phyloP scores from a whole-genome alignment of 2,888 invertebrate species.

The Caenorhabditis angaria region DNA sequence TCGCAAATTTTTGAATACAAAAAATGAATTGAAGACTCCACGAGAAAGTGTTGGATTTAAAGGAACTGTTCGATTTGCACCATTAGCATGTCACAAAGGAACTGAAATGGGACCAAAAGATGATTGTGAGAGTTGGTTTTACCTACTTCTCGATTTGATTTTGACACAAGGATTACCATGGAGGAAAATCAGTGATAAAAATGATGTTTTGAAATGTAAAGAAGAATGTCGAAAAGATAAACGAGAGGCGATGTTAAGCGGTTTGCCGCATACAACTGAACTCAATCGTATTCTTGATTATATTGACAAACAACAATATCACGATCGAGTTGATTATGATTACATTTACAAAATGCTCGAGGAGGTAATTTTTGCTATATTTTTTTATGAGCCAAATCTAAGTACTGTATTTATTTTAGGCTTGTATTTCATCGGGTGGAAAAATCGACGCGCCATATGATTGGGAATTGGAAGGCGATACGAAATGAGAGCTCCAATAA shows the following conservation, averaged over 20 bases:
- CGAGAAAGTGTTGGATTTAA: slow-evolving; percentile 53
- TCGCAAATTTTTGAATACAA: slow-evolving; percentile 55
- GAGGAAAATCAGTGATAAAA: slow-evolving; percentile 48
- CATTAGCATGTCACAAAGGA: slow-evolving; percentile 57
- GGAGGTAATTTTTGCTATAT: slow-evolving; percentile 25
- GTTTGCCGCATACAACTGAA: slow-evolving; percentile 43
- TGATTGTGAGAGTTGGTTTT: slow-evolving; percentile 69
- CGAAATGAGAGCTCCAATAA: no score
- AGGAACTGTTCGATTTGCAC: slow-evolving; percentile 67
- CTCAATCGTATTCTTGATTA: slow-evolving; percentile 57
- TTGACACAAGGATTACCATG: slow-evolving; percentile 54
- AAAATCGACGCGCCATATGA: slow-evolving; percentile 56
- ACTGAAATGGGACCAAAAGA: slow-evolving; percentile 62
- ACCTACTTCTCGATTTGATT: slow-evolving; percentile 63
- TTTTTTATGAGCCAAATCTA: not conserved
- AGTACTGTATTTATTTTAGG: slow-evolving; percentile 24
- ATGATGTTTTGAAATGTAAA: slow-evolving; percentile 53
- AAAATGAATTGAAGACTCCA: slow-evolving; percentile 54
- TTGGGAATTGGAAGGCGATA: slow-evolving; percentile 54
- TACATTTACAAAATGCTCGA: slow-evolving; percentile 52
- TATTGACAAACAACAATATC: slow-evolving; percentile 56
- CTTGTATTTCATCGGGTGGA: slow-evolving; percentile 22
- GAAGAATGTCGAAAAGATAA: slow-evolving; percentile 52
- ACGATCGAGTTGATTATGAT: slow-evolving; percentile 57
- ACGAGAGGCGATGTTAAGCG: slow-evolving; percentile 29